Evolutionary conservation across 2,888 invertebrate genomes (phyloP).

Genomic region (Nycteola revayana): DNA sequence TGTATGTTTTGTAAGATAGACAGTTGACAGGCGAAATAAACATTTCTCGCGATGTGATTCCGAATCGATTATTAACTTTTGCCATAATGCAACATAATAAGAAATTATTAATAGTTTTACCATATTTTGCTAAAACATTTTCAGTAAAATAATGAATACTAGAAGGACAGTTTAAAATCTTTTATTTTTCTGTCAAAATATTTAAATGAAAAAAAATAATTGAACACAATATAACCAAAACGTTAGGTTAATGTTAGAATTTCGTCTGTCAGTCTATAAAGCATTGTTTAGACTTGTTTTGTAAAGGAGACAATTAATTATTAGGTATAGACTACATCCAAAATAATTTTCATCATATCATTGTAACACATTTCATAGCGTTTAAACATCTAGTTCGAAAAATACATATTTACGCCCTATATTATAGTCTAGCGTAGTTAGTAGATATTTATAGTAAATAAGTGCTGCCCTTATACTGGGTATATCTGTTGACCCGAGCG

Average conservation of each 20-base stretch:
- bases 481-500: conserved; percentile 30
- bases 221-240: no score
- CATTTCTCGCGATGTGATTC: no score
- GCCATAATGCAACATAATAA: no score
- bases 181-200: no score
- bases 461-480: conserved; percentile 59
- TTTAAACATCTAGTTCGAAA: conserved; percentile 62
- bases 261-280: conserved; percentile 35
- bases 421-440: conserved; percentile 59
- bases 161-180: no score
- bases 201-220: no score
- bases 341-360: conserved; percentile 74
- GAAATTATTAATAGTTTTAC: no score
- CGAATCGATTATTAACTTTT: no score
- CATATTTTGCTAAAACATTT: no score
- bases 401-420: conserved; percentile 65
- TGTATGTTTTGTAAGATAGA: conserved; percentile 44
- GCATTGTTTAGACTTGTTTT: conserved; percentile 36
- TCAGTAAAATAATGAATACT: no score
- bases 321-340: conserved; percentile 46
- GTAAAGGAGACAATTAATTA: conserved; percentile 29
- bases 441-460: conserved; percentile 53
- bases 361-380: conserved; percentile 75
- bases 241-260: no score
- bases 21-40: conserved; percentile 35